These are phyloP conservation scores for Virgularia gustaviana DNA, from an alignment of 92 coral and sea anemone species.

Conservation along the genomic window DNA sequence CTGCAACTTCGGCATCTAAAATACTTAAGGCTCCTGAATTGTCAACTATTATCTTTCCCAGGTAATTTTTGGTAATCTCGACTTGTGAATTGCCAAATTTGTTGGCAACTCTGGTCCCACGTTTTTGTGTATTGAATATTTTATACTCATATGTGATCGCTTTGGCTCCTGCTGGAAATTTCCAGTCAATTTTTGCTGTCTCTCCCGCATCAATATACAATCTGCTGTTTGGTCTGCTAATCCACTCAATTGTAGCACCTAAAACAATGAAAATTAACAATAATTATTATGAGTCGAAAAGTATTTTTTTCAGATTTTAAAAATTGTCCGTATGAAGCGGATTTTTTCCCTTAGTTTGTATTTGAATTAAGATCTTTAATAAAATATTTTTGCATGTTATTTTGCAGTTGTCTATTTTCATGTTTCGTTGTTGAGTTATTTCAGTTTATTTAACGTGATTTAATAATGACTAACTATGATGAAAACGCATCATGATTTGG, in stretches of 20 bases:
- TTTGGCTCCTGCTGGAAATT: constrained; percentile 14
- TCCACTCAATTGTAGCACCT: constrained; percentile 31
- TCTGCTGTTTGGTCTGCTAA: constrained; percentile 25
- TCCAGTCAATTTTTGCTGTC: constrained; percentile 31
- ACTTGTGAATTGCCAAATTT: background rate
- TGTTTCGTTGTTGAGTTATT: too few species aligned
- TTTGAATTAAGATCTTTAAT: too few species aligned
- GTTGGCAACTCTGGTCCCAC: background rate
- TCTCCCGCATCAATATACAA: constrained; percentile 19
- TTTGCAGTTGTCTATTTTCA: too few species aligned
- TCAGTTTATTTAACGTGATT: too few species aligned
- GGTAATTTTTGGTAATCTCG: background rate
- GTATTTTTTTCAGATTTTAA: too few species aligned
- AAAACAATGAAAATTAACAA: too few species aligned
- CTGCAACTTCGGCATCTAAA: constrained; percentile 7
- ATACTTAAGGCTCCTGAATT: constrained; percentile 24
- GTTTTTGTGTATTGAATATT: background rate
- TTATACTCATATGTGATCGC: constrained; percentile 8
- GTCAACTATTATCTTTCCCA: constrained; percentile 2
- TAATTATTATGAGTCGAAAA: too few species aligned
- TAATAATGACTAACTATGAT: too few species aligned
- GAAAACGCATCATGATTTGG: too few species aligned
- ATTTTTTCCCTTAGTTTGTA: too few species aligned
- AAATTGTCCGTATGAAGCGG: too few species aligned
- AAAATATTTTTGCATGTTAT: too few species aligned